Evolutionary conservation across 2,113 vertebrate genomes (phyloP), one percentile per base, ranked within the genome.

Genomic region (Gobius niger): DNA sequence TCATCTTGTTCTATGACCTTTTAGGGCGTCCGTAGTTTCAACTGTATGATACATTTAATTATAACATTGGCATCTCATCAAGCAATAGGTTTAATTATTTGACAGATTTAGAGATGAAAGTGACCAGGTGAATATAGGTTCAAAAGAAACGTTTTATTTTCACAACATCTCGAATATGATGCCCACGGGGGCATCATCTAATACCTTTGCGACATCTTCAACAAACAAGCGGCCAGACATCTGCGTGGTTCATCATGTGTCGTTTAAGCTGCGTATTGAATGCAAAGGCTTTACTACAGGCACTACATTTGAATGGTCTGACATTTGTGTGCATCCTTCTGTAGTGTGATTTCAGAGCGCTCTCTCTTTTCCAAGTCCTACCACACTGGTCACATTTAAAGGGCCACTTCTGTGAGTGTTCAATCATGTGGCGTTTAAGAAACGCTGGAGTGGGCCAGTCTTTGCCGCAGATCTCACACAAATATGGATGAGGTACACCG

Each of bases 341-440:
- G 1, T 15, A 53, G 62, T 81, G 78, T 2, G 72, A 63, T 6
- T 49, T 12, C 75, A 81, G 54, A 49, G 56, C 14, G 1, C 49
- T 53, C 5, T 3, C 6, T 24, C 63, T 64, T 19, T 81, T 84
- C 47, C 70, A 78, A 16, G 51, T 56, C 6, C 3, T 41, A 0
- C 49, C 59, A 0, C 82, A 77, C 47, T 75, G 65, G 6, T 77
- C 63, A 12, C 77, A 80, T 66, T 70, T 72, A 53, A 69, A 80
- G 1, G 68, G 78, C 65, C 57, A 62, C 7, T 72, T 75, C 10
- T 78, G 70, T 5, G 74, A 63, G 15, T 80, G 82, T 5, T 84
- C 47, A 9, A 81, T 2, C 78, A 81, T 73, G 72, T 84, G 75
- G 0, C 59, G 13, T 18, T 47, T 69, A 41, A 81, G 75, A 24